Conservation (phyloP, 2,797 vertebrate genomes). For the Premnoplex brunnescens region DNA sequence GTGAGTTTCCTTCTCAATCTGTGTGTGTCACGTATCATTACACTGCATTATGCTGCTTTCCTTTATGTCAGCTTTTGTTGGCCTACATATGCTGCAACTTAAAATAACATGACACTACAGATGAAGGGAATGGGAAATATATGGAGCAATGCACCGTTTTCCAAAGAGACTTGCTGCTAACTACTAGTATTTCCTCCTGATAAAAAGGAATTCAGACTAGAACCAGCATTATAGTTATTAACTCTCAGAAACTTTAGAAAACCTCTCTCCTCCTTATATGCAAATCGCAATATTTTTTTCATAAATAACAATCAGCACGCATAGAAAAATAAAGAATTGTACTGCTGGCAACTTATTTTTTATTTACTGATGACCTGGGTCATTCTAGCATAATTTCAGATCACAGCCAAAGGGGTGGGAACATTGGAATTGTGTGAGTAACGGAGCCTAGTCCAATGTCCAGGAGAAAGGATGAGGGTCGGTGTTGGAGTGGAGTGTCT, state of each 20-base stretch:
- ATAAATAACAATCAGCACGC: not conserved
- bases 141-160: not conserved
- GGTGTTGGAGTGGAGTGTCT: not conserved
- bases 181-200: not conserved
- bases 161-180: not conserved
- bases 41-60: not conserved
- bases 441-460: not conserved
- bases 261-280: not conserved
- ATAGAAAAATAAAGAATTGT: not conserved
- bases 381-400: not conserved
- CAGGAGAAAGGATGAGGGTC: not conserved
- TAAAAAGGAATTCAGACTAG: not conserved
- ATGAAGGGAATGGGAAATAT: not conserved
- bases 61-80: slow-evolving; percentile 47
- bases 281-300: not conserved
- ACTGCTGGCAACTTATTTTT: not conserved
- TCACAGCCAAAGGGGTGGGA: not conserved
- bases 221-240: not conserved
- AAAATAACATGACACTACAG: slow-evolving; percentile 32
- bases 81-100: slow-evolving; percentile 55
- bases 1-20: not conserved
- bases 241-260: not conserved
- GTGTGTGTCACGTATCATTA: slow-evolving; percentile 34
- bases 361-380: not conserved
- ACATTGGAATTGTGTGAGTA: not conserved